A percentile compares a stretch with the other conserved stretches of the same genome.
phyloP scores from a whole-genome alignment of 2,888 invertebrate species.

The Ectemnius lituratus region DNA sequence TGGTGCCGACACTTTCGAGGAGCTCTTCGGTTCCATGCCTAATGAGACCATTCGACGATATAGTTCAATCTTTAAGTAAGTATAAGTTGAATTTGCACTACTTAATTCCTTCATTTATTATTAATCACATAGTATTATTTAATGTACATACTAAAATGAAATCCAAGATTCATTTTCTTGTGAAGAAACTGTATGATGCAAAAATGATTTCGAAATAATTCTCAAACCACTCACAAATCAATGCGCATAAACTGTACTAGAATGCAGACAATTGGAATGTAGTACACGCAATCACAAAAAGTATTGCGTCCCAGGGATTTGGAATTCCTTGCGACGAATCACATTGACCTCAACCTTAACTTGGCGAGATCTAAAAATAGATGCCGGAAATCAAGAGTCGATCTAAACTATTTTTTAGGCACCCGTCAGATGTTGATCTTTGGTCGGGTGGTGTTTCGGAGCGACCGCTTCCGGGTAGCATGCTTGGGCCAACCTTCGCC shows the following conservation, averaged over 20 bases:
- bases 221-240: no score
- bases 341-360: background rate
- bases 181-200: no score
- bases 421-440: slow-evolving; percentile 94
- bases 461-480: slow-evolving; percentile 91
- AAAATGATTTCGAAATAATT: no score
- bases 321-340: no score
- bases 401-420: slow-evolving; percentile 77
- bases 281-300: no score
- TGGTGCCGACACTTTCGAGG: slow-evolving; percentile 87
- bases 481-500: slow-evolving; percentile 96
- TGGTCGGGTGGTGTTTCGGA: slow-evolving; percentile 98
- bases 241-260: no score
- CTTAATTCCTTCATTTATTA: no score
- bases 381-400: slow-evolving; percentile 14
- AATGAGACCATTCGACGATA: slow-evolving; percentile 92
- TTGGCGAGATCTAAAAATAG: slow-evolving; percentile 1
- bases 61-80: slow-evolving; percentile 89
- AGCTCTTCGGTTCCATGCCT: slow-evolving; percentile 91
- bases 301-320: no score
- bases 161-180: no score
- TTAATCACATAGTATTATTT: no score
- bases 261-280: no score
- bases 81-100: slow-evolving; percentile 44
- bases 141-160: no score